Conservation (phyloP, 1,140 invertebrate species). For the Camponotus floridanus region DNA sequence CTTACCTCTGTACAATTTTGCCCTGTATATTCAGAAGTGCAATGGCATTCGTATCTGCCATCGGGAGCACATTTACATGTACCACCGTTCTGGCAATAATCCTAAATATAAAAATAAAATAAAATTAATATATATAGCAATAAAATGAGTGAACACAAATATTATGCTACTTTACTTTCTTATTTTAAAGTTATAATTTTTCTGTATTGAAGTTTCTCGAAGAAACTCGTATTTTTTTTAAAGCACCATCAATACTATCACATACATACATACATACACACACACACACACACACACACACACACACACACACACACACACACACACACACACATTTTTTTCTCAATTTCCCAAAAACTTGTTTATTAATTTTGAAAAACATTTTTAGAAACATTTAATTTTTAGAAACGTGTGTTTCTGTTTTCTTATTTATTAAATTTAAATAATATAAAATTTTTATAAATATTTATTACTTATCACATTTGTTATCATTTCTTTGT, state of each 20-base stretch:
- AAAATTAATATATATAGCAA: not conserved
- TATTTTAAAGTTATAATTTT: constrained; percentile 4
- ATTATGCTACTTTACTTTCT: not conserved
- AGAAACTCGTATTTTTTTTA: not conserved
- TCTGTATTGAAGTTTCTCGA: too few species aligned
- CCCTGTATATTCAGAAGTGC: constrained; percentile 89
- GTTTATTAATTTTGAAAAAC: too few species aligned
- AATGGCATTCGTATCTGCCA: constrained; percentile 89
- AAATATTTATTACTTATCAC: not conserved
- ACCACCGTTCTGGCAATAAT: constrained; percentile 90
- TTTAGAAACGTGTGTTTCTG: not conserved
- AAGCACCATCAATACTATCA: too few species aligned
- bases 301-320: too few species aligned
- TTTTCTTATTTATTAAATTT: constrained; percentile 1
- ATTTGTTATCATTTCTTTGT: not conserved
- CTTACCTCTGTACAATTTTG: constrained; percentile 91
- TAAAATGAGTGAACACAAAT: not conserved
- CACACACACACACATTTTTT: not conserved
- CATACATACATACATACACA: too few species aligned
- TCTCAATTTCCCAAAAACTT: not conserved
- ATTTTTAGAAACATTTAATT: too few species aligned
- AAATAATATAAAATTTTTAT: not conserved
- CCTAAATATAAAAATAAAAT: constrained; percentile 70
- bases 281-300: too few species aligned
- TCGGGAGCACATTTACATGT: constrained; percentile 88